Evolutionary conservation across 2,888 invertebrate genomes (phyloP), one percentile per base, ranked within the genome.

Genomic region (Acleris literana): DNA sequence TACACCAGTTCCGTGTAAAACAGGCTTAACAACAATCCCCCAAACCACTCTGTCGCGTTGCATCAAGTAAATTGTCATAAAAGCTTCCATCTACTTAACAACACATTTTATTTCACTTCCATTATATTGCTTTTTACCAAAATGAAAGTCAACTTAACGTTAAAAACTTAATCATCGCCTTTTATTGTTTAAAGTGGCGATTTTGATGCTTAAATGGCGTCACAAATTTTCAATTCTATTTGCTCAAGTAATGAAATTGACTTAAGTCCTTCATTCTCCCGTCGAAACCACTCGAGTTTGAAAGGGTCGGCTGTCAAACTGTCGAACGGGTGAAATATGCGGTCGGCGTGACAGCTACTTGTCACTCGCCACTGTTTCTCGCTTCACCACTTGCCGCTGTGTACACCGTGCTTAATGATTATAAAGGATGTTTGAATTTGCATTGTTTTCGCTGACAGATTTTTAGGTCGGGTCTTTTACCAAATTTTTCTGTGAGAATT

Each of bases 51-150:
- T 29, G 29, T 54, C 25, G 25, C 13, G 51, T 20, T 62, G 56
- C 56, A 62, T 61, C 57, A 46, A 52, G 61, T 62, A 57, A 56
- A 57, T 56, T 61, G 46, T 51, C 61, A 57, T 66, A 53, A 66
- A 61, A 65, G 44, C 61, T n/a, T 13, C 56, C 65, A 65, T 65
- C 61, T 56, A 22, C 6, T 52, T 46, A 56, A 61, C 60, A 53
- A 49, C 29, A 29, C 44, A 58, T 63, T 55, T 49, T 54, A 55
- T 25, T 33, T 20, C 22, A 48, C 20, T 20, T 17, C 18, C 44
- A 53, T 16, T 46, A 18, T 43, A 44, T 53, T 20, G 17, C 44
- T 49, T 17, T 20, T 20, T 20, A 17, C 20, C 49, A 17, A 49
- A 11, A 4, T 18, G 20, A 49, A n/a, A 49, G 17, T 49, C 9